Base-by-base conservation (phyloP, 2,113 vertebrate species). In the Chaenocephalus aceratus region DNA sequence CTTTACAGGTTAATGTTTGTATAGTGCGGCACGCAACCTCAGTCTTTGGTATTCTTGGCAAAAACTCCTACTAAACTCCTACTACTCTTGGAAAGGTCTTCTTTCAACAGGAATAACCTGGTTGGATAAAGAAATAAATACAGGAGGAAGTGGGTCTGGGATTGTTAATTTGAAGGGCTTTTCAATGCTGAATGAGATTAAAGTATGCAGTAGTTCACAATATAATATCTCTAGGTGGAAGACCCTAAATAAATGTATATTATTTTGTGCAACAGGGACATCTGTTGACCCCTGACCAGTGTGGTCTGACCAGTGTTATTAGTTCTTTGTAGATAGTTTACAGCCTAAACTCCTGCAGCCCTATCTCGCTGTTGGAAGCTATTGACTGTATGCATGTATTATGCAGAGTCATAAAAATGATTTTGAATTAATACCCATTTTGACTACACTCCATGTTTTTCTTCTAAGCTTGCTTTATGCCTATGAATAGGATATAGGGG, bases 401-500 rank as follows among this genome's bases (percentile, higher is more conserved):
- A 73, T 7, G 16, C 14, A 62, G 16, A 68, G 8, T 62, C 4
- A 41, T 41, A 7, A 41, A 41, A 41, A 41, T 41, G 36, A 41
- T 6, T 41, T 41, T 41, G 36, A 41, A 41, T 41, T 41, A 41
- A 6, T 6, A 41, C 36, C 7, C 5, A 7, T 41, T 41, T 41
- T 41, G 7, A 1, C 36, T 41, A 41, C 36, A 41, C 36, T 41
- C 36, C 36, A 41, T 41, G 5, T 41, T 41, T 5, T 8, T 6
- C 36, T 6, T 41, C 36, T 7, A 51, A 41, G 8, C 10, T 12
- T 54, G 46, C 26, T 62, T 34, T 15, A 14, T 54, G 48, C 10
- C 44, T 77, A 23, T 80, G 69, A 74, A 80, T 71, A 63, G 77
- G 73, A 90, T 80, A 12, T 85, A 49, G 88, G 70, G 67, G 58